Percentiles rank a stretch among this genome's conserved stretches.
These are phyloP conservation scores for Ochotona princeps DNA, from an alignment of 2,113 vertebrate species.

Conservation along the genomic window DNA sequence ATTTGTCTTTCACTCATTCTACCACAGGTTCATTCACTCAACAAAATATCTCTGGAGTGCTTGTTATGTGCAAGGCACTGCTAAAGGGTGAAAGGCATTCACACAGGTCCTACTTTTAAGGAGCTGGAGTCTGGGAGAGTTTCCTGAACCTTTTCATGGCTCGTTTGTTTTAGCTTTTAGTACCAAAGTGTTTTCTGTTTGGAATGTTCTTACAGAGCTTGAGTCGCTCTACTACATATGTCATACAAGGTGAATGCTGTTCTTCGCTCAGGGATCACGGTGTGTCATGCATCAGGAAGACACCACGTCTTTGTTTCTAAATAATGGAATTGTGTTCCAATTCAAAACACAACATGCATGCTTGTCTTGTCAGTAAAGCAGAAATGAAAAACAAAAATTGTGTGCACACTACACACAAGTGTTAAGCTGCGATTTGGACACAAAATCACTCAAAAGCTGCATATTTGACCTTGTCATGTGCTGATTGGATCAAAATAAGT, in stretches of 20 bases:
- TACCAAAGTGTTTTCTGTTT: background rate
- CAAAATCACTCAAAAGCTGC: conserved; percentile 55
- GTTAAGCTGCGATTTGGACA: conserved; percentile 7
- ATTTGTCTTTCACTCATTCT: background rate
- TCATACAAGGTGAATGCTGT: rapidly evolving
- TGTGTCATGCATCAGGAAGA: background rate
- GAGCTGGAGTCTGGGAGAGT: background rate
- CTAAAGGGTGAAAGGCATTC: background rate
- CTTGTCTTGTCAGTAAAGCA: conserved; percentile 65
- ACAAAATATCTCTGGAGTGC: background rate
- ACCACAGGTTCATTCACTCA: background rate
- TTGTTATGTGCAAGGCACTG: conserved; percentile 8
- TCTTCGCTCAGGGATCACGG: background rate
- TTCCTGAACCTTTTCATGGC: background rate
- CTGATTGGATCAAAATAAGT: conserved; percentile 67
- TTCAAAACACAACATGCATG: conserved; percentile 82
- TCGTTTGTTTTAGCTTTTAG: conserved; percentile 14
- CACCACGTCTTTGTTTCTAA: background rate
- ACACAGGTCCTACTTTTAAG: background rate
- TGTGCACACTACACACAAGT: background rate
- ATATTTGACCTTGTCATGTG: conserved; percentile 43
- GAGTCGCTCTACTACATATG: background rate
- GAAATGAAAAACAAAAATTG: conserved; percentile 67
- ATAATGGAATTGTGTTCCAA: conserved; percentile 54
- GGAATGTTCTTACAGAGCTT: conserved; percentile 40